Conservation (phyloP, 1,140 invertebrate species). For the Calycopis cecrops region DNA sequence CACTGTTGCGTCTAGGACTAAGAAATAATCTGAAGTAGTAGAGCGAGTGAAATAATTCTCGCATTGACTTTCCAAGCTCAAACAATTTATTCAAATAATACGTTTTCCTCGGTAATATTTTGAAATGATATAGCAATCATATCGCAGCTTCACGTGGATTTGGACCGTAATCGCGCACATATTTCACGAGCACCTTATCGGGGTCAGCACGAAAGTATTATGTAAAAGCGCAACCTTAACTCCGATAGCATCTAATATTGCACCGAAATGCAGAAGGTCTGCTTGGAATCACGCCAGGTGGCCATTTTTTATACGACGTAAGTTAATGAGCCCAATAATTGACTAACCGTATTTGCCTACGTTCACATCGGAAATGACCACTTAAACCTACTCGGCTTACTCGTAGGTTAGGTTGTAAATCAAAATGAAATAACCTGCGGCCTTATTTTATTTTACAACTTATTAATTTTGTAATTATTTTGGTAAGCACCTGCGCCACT, state of each 20-base stretch:
- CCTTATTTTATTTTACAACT: no score
- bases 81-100: no score
- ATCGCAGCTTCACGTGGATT: slow-evolving; percentile 11
- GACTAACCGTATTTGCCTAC: slow-evolving; percentile 10
- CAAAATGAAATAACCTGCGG: no score
- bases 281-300: slow-evolving; percentile 36
- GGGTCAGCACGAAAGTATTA: slow-evolving; percentile 38
- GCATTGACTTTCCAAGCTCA: no score
- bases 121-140: slow-evolving; percentile 11
- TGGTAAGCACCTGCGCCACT: no score
- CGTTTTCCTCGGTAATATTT: no score
- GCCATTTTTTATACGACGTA: slow-evolving; percentile 19
- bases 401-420: no score
- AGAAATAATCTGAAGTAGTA: no score
- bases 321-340: slow-evolving; percentile 19
- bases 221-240: slow-evolving; percentile 38
- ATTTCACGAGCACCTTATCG: slow-evolving; percentile 29
- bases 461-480: no score
- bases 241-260: slow-evolving; percentile 38
- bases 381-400: background rate
- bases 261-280: slow-evolving; percentile 37
- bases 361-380: background rate
- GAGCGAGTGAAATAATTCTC: no score
- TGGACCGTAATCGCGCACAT: slow-evolving; percentile 19
- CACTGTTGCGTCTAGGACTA: no score